Evolutionary conservation across 2,888 invertebrate species (phyloP).

Genomic region (Glyphotaelius pellucidus): DNA sequence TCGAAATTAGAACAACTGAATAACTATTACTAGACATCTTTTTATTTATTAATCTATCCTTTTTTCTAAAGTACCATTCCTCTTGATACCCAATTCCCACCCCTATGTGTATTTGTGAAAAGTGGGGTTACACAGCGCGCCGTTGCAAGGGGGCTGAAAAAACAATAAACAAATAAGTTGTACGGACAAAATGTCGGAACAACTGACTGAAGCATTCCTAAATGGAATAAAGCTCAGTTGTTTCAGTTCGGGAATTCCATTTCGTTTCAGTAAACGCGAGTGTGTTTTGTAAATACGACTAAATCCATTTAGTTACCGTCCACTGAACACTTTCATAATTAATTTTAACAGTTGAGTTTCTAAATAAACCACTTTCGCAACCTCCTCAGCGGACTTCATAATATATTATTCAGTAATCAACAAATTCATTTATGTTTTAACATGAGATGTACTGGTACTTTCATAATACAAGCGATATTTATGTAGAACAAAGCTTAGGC

Average conservation of each 20-base stretch:
- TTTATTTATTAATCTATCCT: neutral
- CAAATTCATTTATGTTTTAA: neutral
- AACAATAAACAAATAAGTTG: constrained; percentile 36
- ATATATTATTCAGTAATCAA: neutral
- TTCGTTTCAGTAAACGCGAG: constrained; percentile 20
- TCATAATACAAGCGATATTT: neutral
- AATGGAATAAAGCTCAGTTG: constrained; percentile 15
- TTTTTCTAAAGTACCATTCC: neutral
- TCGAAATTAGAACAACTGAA: no score
- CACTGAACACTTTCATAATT: constrained; percentile 3
- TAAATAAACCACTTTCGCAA: neutral
- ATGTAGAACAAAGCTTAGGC: neutral
- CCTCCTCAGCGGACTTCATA: neutral
- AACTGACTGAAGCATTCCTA: constrained; percentile 15
- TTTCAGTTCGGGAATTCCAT: constrained; percentile 26
- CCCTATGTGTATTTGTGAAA: neutral
- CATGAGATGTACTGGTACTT: neutral
- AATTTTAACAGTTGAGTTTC: neutral
- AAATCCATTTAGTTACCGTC: neutral
- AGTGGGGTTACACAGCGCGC: neutral
- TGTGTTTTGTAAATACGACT: neutral
- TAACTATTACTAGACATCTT: no score
- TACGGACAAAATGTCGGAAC: constrained; percentile 20
- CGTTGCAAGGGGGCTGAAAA: constrained; percentile 11
- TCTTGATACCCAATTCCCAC: neutral